Base-by-base conservation (phyloP, 1,140 invertebrate species). In the Onthophagus taurus region DNA sequence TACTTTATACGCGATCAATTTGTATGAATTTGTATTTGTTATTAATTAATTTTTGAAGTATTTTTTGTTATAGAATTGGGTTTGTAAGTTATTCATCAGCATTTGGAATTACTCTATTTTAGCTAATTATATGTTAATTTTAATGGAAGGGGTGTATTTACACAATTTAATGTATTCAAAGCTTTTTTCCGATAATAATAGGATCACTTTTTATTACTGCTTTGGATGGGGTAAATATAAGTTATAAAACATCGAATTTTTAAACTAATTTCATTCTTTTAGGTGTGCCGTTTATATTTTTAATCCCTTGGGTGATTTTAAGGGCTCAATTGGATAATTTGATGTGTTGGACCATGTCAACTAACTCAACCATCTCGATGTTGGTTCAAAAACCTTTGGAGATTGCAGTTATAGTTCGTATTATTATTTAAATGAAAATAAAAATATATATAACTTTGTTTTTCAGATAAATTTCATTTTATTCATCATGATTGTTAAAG, bases 111-210 rank as follows among this genome's bases (percentile, higher is more conserved):
- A 86, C 59, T 78, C 78, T 53, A 73, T 82, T 20, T 63, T 85
- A 38, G 80, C 83, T 2, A 89, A 87, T 61, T 86, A 86, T 53
- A 78, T 75, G 9, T 86, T 85, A 80, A 81, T 88, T 52, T 65
- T 89, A 13, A 85, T 89, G 75, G 85, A 89, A 63, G 84, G 83
- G 0, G 68, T 87, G 3, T 89, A 85, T 61, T 68, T 89, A 5
- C 81, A 87, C 61, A 87, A 82, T 63, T 68, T 88, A 20, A 77
- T 88, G 24, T 85, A 84, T 59, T 61, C 78, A 30, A 79, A 83
- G 2, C 67, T 84, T 24, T 84, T 83, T 62, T 77, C 79, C 0
- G 81, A 86, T 53, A 77, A 72, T 21, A 69, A 67, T 17, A 74
- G 77, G n/a, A 81, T 86, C 21, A 67, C 68, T 4, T 55, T 71